These are phyloP conservation scores for Tricholaema leucomelas DNA, from an alignment of 2,113 vertebrate genomes.

Conservation along the genomic window DNA sequence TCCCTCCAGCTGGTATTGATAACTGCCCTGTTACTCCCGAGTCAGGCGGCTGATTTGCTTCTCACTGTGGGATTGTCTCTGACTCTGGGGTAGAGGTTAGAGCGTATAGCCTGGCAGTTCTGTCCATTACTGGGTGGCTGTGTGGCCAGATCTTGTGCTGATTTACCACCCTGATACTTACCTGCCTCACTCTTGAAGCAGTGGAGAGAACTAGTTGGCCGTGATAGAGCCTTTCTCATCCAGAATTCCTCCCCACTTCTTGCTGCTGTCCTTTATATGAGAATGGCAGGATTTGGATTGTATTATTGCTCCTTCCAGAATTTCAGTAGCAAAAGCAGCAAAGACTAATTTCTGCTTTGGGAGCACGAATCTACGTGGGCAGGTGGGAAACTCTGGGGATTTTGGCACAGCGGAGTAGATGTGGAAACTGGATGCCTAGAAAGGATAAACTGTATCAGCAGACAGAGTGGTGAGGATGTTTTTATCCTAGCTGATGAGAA, in stretches of 20 bases:
- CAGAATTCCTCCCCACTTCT: fast-evolving
- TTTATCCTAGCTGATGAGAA: neutral
- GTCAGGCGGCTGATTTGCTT: neutral
- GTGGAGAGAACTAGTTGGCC: neutral
- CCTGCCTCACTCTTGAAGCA: neutral
- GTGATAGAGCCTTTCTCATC: neutral
- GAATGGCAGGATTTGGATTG: neutral
- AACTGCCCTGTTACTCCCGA: neutral
- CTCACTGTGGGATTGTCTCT: neutral
- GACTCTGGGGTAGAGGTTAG: neutral
- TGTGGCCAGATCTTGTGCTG: fast-evolving
- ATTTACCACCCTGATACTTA: neutral
- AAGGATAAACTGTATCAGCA: constrained; percentile 1
- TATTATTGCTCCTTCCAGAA: neutral
- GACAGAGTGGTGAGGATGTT: neutral
- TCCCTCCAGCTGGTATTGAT: neutral
- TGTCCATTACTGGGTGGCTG: neutral
- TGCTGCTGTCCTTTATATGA: neutral
- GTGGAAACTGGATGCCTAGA: neutral
- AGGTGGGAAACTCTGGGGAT: constrained; percentile 22
- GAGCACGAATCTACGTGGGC: neutral
- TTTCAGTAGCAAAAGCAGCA: neutral
- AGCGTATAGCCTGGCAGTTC: neutral
- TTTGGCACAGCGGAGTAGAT: neutral
- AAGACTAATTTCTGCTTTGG: neutral